Percentiles rank a stretch among this genome's conserved stretches.
Evolutionary conservation across 1,140 invertebrate genomes (phyloP).

Genomic region (Aplysia californica): DNA sequence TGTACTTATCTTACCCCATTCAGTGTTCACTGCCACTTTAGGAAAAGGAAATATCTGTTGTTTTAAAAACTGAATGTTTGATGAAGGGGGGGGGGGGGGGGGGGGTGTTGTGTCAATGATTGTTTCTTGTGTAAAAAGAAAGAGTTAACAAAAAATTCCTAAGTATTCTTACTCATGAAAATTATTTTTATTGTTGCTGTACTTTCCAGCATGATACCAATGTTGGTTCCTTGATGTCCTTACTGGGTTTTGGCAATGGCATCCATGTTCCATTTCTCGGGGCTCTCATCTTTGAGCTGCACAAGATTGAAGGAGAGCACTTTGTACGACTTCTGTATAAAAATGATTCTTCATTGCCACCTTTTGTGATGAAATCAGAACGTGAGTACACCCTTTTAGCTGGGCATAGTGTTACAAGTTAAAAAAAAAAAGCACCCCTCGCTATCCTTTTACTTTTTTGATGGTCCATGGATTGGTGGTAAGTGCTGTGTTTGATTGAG

Average conservation of each 20-base stretch:
- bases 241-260: constrained; percentile 18
- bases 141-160: no score
- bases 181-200: neutral
- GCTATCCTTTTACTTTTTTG: neutral
- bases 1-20: no score
- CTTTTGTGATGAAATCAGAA: neutral
- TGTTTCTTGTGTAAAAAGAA: no score
- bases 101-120: no score
- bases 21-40: no score
- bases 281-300: constrained; percentile 24
- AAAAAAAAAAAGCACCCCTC: neutral
- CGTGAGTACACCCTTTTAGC: neutral
- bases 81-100: no score
- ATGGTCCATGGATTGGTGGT: neutral
- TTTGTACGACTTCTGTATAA: constrained; percentile 19
- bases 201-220: constrained; percentile 21
- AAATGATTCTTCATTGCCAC: constrained; percentile 11
- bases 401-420: neutral
- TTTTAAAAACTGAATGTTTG: no score
- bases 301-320: neutral
- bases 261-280: constrained; percentile 17
- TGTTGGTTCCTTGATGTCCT: neutral
- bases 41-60: no score
- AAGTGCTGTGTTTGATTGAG: neutral
- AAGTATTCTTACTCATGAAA: no score